Conservation (phyloP, 2,113 vertebrate genomes). For the Plestiodon gilberti region DNA sequence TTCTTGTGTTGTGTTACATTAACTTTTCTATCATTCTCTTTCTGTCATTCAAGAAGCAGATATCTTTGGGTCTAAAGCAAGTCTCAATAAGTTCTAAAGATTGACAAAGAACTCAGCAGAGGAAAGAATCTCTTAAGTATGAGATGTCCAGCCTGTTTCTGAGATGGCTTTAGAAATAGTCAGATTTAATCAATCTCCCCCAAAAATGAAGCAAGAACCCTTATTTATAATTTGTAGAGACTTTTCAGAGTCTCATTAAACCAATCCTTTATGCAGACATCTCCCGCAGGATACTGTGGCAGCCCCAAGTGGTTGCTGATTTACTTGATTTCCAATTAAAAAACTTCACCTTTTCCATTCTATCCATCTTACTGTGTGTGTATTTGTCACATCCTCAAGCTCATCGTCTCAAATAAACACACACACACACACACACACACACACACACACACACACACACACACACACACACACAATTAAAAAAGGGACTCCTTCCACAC, state of each 20-base stretch:
- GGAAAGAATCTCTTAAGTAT: background rate
- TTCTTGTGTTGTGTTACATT: background rate
- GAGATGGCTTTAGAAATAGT: background rate
- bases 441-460: background rate
- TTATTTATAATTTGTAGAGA: background rate
- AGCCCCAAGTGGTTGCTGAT: background rate
- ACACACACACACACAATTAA: background rate
- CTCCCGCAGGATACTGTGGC: background rate
- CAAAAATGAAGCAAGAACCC: background rate
- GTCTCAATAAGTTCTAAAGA: background rate
- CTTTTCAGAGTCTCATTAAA: slow-evolving; percentile 3
- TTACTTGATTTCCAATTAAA: background rate
- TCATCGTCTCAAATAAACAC: background rate
- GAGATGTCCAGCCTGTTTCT: background rate
- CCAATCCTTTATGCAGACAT: background rate
- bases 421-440: background rate
- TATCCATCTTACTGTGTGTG: background rate
- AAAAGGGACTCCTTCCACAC: background rate
- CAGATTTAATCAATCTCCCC: background rate
- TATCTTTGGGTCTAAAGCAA: background rate
- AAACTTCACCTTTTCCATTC: background rate
- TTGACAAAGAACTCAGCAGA: background rate
- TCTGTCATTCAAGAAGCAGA: background rate
- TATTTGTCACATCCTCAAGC: background rate
- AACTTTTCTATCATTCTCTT: background rate